Conservation (phyloP, 2,888 invertebrate genomes). For the Ichneumoninae sp. region DNA sequence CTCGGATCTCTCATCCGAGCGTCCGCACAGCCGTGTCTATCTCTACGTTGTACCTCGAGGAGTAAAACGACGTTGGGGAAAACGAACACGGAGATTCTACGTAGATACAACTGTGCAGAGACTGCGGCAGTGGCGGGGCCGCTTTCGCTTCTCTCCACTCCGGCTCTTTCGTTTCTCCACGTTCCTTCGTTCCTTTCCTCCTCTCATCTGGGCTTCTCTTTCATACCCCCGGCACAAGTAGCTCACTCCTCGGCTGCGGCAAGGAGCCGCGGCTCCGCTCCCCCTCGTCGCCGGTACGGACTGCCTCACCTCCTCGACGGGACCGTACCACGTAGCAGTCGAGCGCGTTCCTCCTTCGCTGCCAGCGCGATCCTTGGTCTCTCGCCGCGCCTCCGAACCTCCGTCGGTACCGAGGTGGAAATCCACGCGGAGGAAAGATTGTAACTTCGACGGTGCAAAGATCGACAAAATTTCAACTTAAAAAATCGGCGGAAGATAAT, state of each 20-base stretch:
- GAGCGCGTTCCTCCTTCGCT: slow-evolving; percentile 70
- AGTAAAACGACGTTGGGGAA: slow-evolving; percentile 1
- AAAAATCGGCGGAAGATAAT: background rate
- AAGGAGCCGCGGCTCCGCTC: slow-evolving; percentile 63
- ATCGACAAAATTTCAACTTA: background rate
- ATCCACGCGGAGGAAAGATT: background rate
- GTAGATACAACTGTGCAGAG: background rate
- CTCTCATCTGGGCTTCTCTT: slow-evolving; percentile 43
- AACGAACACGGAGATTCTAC: slow-evolving; percentile 3
- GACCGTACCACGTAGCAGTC: slow-evolving; percentile 68
- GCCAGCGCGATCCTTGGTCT: slow-evolving; percentile 59
- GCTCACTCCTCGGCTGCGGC: slow-evolving; percentile 58
- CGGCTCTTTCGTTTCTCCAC: slow-evolving; percentile 48
- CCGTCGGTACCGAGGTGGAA: slow-evolving; percentile 1
- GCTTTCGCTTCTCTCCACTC: slow-evolving; percentile 47
- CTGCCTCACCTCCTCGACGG: slow-evolving; percentile 68
- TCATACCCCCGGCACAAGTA: slow-evolving; percentile 46
- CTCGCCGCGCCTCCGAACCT: slow-evolving; percentile 20
- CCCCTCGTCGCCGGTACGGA: slow-evolving; percentile 50
- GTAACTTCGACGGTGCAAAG: background rate
- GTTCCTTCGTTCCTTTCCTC: slow-evolving; percentile 51
- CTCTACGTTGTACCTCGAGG: background rate
- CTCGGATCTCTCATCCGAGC: background rate
- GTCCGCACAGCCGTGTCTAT: background rate
- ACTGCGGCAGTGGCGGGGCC: slow-evolving; percentile 11